These are phyloP conservation scores for Synanthedon vespiformis DNA, from an alignment of 2,888 invertebrate species.

Conservation along the genomic window DNA sequence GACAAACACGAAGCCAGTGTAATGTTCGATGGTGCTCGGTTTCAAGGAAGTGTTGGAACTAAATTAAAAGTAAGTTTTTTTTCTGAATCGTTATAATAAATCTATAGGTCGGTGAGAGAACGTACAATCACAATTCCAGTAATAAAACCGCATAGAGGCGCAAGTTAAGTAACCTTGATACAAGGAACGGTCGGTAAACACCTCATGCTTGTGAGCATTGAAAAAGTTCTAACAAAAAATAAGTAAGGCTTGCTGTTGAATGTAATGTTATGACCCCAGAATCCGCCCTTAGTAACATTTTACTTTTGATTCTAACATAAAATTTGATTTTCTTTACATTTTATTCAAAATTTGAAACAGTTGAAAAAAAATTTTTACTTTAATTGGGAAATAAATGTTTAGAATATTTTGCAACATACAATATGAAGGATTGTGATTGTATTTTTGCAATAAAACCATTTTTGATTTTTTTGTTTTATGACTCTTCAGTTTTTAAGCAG, in stretches of 20 bases:
- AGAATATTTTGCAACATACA: no score
- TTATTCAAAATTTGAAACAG: no score
- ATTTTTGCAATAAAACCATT: no score
- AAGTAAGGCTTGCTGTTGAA: conserved; percentile 42
- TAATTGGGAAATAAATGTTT: no score
- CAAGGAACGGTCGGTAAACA: conserved; percentile 36
- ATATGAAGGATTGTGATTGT: no score
- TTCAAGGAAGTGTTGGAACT: conserved; percentile 50
- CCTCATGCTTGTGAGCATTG: conserved; percentile 38
- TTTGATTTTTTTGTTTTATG: no score
- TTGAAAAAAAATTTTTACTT: no score
- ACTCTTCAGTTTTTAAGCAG: no score
- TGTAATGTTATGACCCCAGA: conserved; percentile 56
- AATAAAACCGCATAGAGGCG: conserved; percentile 30
- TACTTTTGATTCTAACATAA: conserved; percentile 28
- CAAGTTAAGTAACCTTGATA: conserved; percentile 42
- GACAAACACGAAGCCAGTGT: conserved; percentile 46
- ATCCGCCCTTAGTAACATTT: conserved; percentile 48
- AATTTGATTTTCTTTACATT: not conserved
- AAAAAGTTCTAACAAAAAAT: conserved; percentile 52
- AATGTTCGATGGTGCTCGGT: conserved; percentile 25
- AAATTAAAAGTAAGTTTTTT: conserved; percentile 40
- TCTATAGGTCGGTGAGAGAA: conserved; percentile 38
- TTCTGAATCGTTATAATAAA: conserved; percentile 21
- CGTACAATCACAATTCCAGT: conserved; percentile 37